phyloP scores from a whole-genome alignment of 2,888 invertebrate species.

The Tipula unca region DNA sequence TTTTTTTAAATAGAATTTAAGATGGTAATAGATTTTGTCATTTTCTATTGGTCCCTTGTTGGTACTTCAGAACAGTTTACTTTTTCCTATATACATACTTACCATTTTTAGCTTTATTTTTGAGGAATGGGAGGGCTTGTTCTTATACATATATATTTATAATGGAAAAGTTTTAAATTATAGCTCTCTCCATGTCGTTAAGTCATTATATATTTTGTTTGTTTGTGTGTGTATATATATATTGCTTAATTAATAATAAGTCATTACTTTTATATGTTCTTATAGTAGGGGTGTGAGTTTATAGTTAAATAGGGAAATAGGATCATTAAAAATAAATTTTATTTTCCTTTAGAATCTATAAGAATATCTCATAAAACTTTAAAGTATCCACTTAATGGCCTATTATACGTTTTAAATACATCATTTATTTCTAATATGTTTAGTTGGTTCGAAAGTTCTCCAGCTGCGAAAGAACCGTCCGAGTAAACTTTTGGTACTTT shows the following conservation, averaged over 20 bases:
- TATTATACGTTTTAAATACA: too few species aligned
- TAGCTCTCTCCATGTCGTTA: neutral
- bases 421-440: too few species aligned
- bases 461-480: too few species aligned
- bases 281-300: too few species aligned
- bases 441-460: too few species aligned
- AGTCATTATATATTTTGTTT: too few species aligned
- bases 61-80: conserved; percentile 9
- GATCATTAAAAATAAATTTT: too few species aligned
- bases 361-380: too few species aligned
- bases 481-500: too few species aligned
- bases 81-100: neutral
- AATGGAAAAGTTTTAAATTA: neutral
- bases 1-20: neutral
- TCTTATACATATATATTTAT: neutral
- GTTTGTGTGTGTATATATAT: neutral
- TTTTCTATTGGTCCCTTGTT: conserved; percentile 17
- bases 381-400: too few species aligned
- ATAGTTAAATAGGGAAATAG: too few species aligned
- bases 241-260: neutral
- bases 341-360: too few species aligned
- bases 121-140: neutral
- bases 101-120: neutral
- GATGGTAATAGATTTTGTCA: conserved; percentile 16
- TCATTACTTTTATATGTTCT: neutral